These are phyloP conservation scores for Eurytoma adleriae DNA, from an alignment of 2,888 invertebrate species.

Conservation along the genomic window DNA sequence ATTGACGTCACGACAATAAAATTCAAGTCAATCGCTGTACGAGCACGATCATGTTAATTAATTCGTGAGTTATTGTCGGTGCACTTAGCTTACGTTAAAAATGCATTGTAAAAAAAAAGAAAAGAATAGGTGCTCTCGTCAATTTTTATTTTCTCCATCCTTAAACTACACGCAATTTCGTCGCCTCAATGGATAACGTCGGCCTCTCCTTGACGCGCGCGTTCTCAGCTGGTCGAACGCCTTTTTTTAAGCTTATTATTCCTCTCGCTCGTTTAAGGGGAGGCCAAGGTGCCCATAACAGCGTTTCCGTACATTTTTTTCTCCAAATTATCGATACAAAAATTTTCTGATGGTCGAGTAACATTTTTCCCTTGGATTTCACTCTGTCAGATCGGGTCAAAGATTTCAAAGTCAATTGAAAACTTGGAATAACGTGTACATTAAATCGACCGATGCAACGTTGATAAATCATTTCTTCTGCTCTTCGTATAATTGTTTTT, in stretches of 20 bases:
- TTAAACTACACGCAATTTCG: slow-evolving; percentile 51
- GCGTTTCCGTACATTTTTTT: slow-evolving; percentile 16
- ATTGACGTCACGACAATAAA: slow-evolving; percentile 49
- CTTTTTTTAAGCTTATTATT: slow-evolving; percentile 50
- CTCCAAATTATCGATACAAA: slow-evolving; percentile 13
- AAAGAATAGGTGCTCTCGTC: slow-evolving; percentile 4
- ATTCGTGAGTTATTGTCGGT: slow-evolving; percentile 4
- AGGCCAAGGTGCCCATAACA: slow-evolving; percentile 75
- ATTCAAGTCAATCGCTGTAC: slow-evolving; percentile 10
- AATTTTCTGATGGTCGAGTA: neutral
- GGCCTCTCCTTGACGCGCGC: slow-evolving; percentile 71
- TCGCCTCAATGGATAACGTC: slow-evolving; percentile 72
- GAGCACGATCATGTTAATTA: slow-evolving; percentile 21
- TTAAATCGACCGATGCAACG: neutral
- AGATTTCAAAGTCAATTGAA: neutral
- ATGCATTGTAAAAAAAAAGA: slow-evolving; percentile 16
- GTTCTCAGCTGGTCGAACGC: slow-evolving; percentile 44
- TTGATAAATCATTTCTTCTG: too few relatives aligned
- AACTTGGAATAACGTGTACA: slow-evolving; percentile 6
- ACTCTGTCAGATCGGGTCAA: neutral
- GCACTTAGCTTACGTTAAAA: slow-evolving; percentile 17
- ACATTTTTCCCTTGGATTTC: neutral
- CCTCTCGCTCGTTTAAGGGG: slow-evolving; percentile 66
- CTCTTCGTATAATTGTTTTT: too few relatives aligned
- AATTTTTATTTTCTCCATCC: slow-evolving; percentile 16